Evolutionary conservation across 1,140 invertebrate genomes (phyloP), one percentile per base, ranked within the genome.

Genomic region (Wasmannia auropunctata): DNA sequence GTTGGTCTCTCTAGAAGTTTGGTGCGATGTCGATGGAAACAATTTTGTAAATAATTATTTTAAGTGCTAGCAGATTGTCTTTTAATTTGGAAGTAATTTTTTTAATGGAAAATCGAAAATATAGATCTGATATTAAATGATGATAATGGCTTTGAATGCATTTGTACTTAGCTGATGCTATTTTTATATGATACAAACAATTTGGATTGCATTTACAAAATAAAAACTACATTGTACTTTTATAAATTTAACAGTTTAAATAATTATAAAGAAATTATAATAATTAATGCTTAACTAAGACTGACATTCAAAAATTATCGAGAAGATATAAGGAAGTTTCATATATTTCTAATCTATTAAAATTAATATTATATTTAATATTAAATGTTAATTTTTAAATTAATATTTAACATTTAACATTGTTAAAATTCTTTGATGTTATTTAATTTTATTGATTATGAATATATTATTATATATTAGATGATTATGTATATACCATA

Each of bases 11-110:
- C 25, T 51, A 79, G 69, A 80, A n/a, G 22, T 3, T 28, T 63
- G 22, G 5, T 56, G 4, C 69, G 86, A 54, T 28, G 2, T 72
- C n/a, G n/a, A 43, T 51, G 43, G 75, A 58, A 77, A 79, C 14
- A 25, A 70, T 86, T 79, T 70, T 86, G 54, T 79, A 86, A 49
- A 79, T 86, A 86, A 54, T 54, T 69, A 56, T 51, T 69, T 69
- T 34, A 70, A 49, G 8, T 46, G 10, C 8, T 34, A 70, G 19
- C 19, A 70, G 69, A 34, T 10, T 37, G 7, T 40, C n/a, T 76
- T 60, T 62, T 76, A 40, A 28, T 40, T 76, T 51, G 25, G 0
- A 70, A 34, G 8, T 54, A 54, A 72, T 74, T 11, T 67, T 22
- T 22, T 25, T 56, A 0, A 34, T 22, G 10, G 14, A 0, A 56